A percentile compares a stretch with the other conserved stretches of the same genome.
Evolutionary conservation across 2,888 invertebrate genomes (phyloP).

Genomic region (Papilio demoleus): DNA sequence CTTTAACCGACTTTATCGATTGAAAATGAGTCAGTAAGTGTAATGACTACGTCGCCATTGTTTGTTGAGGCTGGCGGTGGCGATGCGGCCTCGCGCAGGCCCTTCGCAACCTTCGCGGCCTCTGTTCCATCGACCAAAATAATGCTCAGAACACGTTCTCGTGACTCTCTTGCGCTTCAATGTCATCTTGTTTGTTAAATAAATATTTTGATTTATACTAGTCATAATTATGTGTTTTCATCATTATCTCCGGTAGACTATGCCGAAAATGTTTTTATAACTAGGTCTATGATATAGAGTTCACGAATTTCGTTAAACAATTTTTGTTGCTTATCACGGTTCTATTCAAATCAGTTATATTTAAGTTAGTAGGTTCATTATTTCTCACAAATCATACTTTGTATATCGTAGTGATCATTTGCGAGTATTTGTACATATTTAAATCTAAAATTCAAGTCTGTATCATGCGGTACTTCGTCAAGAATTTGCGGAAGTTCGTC

Average conservation of each 20-base stretch:
- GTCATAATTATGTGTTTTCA: background rate
- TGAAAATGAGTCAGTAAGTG: conserved; percentile 34
- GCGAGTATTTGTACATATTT: too few relatives aligned
- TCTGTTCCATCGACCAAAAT: conserved; percentile 68
- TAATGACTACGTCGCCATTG: conserved; percentile 42
- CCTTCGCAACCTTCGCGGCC: conserved; percentile 79
- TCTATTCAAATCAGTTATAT: too few relatives aligned
- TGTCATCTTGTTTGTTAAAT: conserved; percentile 44
- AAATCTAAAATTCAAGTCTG: too few relatives aligned
- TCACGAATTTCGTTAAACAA: too few relatives aligned
- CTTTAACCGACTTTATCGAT: conserved; percentile 24
- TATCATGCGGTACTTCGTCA: too few relatives aligned
- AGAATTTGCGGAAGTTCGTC: too few relatives aligned
- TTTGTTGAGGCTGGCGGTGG: conserved; percentile 41
- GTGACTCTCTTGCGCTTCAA: conserved; percentile 48
- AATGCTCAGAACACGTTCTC: conserved; percentile 63
- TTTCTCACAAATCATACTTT: too few relatives aligned
- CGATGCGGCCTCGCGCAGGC: conserved; percentile 70
- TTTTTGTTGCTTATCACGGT: too few relatives aligned
- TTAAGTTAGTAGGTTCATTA: too few relatives aligned
- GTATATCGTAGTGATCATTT: too few relatives aligned
- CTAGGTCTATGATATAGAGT: too few relatives aligned
- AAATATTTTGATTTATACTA: conserved; percentile 23
- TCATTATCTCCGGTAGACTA: background rate
- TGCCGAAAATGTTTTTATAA: background rate